Percentiles rank a stretch among this genome's conserved stretches.
phyloP scores from a whole-genome alignment of 2,888 invertebrate genomes.

The Acleris holmiana region DNA sequence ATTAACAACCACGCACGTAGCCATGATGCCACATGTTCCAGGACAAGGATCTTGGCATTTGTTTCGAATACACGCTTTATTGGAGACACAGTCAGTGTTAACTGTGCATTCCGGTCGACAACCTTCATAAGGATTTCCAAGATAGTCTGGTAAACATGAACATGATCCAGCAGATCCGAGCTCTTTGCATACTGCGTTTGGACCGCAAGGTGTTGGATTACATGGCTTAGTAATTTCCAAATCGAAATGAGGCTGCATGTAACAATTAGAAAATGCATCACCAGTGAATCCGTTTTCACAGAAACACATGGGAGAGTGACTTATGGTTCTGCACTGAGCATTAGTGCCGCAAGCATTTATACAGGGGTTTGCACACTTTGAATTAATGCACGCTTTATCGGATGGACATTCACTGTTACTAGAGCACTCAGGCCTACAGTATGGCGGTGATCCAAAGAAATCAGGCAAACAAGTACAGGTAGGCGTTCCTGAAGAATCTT shows the following conservation, averaged over 20 bases:
- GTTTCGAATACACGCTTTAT: constrained; percentile 88
- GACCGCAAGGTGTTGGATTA: constrained; percentile 86
- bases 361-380: constrained; percentile 88
- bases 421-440: constrained; percentile 89
- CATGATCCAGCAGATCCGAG: constrained; percentile 86
- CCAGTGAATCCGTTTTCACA: constrained; percentile 87
- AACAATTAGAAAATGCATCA: constrained; percentile 87
- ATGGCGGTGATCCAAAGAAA: constrained; percentile 90
- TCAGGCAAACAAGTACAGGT: constrained; percentile 88
- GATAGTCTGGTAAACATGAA: constrained; percentile 88
- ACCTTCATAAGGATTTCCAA: constrained; percentile 91
- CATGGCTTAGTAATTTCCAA: constrained; percentile 82
- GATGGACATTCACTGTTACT: constrained; percentile 88
- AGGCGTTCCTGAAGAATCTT: constrained; percentile 82
- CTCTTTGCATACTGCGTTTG: constrained; percentile 86
- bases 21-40: constrained; percentile 89
- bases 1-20: constrained; percentile 88
- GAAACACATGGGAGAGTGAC: constrained; percentile 90
- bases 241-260: constrained; percentile 64
- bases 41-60: constrained; percentile 92
- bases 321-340: constrained; percentile 88
- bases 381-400: constrained; percentile 86
- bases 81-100: constrained; percentile 89
- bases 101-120: constrained; percentile 90
- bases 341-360: constrained; percentile 88